Conservation (phyloP, 2,797 vertebrate species). For the Crocodylus rhombifer region DNA sequence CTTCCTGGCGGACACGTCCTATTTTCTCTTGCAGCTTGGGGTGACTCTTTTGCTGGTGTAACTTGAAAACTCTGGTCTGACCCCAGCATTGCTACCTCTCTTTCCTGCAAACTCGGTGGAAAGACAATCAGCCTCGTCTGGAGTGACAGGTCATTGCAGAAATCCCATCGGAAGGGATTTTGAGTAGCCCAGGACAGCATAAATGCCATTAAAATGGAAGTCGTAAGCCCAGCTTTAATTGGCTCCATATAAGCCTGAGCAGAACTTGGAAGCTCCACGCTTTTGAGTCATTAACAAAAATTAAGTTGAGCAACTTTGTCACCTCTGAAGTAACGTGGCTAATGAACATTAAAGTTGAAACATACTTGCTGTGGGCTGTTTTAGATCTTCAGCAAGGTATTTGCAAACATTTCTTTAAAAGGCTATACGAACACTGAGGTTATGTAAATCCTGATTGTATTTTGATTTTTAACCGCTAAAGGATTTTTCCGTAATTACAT, state of each 20-base stretch:
- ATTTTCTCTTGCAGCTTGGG: not conserved
- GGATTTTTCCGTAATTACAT: conserved; percentile 65
- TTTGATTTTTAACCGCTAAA: conserved; percentile 15
- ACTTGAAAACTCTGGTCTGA: not conserved
- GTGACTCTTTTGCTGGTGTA: not conserved
- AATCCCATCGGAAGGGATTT: conserved; percentile 55
- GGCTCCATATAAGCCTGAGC: conserved; percentile 40
- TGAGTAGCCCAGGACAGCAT: not conserved
- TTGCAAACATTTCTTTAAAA: conserved; percentile 25
- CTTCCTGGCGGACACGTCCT: not conserved
- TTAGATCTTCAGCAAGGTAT: conserved; percentile 58
- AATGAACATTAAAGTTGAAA: conserved; percentile 14
- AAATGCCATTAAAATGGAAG: conserved; percentile 47
- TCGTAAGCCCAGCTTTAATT: conserved; percentile 39
- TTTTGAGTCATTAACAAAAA: conserved; percentile 33
- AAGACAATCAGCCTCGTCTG: conserved; percentile 43
- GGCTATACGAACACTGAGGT: conserved; percentile 20
- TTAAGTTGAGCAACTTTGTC: not conserved
- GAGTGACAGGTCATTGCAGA: conserved; percentile 59
- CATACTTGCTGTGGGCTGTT: conserved; percentile 24
- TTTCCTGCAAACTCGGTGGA: conserved; percentile 43
- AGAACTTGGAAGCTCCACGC: not conserved
- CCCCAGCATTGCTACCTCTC: not conserved
- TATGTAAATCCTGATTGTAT: conserved; percentile 21
- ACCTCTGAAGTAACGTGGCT: not conserved